Evolutionary conservation across 2,113 vertebrate species (phyloP).

Genomic region (Eurypyga helias): DNA sequence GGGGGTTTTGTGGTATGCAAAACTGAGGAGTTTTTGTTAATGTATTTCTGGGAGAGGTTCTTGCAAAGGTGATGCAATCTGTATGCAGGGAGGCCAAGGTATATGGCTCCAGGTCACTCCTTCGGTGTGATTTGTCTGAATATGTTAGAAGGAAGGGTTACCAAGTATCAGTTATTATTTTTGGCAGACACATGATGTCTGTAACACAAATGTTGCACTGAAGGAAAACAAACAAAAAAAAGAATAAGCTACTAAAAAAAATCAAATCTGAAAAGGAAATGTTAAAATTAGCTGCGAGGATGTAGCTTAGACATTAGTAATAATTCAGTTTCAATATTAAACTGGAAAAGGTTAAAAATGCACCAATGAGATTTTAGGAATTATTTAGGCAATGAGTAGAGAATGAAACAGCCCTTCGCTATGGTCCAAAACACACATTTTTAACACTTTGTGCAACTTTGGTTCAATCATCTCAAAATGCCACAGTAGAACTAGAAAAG

Average conservation of each 20-base stretch:
- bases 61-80: background rate
- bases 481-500: background rate
- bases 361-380: background rate
- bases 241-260: background rate
- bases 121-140: background rate
- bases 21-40: background rate
- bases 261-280: background rate
- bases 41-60: background rate
- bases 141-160: background rate
- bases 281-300: conserved; percentile 16
- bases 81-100: background rate
- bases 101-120: background rate
- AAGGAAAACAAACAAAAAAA: background rate
- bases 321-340: background rate
- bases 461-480: background rate
- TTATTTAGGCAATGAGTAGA: background rate
- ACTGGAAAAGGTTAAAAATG: background rate
- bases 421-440: background rate
- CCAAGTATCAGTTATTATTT: background rate
- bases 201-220: background rate
- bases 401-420: background rate
- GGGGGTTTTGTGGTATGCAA: background rate
- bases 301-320: conserved; percentile 9
- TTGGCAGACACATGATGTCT: background rate
- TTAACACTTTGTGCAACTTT: background rate